phyloP scores from a whole-genome alignment of 2,113 vertebrate genomes.

The Menura novaehollandiae region DNA sequence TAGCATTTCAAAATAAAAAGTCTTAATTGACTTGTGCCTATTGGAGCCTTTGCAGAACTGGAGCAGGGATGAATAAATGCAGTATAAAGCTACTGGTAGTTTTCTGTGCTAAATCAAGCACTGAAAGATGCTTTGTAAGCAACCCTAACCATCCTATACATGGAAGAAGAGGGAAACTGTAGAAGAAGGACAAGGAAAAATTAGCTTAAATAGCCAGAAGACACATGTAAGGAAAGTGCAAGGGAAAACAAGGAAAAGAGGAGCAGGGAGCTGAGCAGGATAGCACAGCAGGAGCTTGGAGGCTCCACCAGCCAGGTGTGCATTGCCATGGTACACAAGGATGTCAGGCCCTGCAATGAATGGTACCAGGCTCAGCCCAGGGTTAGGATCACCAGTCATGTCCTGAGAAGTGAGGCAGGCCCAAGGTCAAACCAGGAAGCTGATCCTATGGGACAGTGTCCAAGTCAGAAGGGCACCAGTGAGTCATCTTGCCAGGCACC shows the following conservation, averaged over 20 bases:
- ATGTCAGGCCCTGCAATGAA: neutral
- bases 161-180: neutral
- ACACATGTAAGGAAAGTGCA: neutral
- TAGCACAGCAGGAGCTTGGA: neutral
- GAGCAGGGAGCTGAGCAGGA: neutral
- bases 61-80: fast-evolving
- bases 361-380: neutral
- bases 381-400: neutral
- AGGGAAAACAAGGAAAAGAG: neutral
- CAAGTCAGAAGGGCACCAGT: neutral
- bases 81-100: neutral
- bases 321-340: neutral
- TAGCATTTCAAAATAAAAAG: neutral
- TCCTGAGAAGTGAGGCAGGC: fast-evolving
- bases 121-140: neutral
- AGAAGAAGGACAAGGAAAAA: neutral
- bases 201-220: neutral
- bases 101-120: neutral
- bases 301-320: neutral
- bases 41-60: neutral
- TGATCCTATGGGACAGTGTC: neutral
- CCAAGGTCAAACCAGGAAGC: neutral
- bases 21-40: neutral
- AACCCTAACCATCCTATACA: neutral
- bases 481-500: neutral